These are phyloP conservation scores for Terrapene triunguis DNA, from an alignment of 2,113 vertebrate genomes.

Conservation along the genomic window DNA sequence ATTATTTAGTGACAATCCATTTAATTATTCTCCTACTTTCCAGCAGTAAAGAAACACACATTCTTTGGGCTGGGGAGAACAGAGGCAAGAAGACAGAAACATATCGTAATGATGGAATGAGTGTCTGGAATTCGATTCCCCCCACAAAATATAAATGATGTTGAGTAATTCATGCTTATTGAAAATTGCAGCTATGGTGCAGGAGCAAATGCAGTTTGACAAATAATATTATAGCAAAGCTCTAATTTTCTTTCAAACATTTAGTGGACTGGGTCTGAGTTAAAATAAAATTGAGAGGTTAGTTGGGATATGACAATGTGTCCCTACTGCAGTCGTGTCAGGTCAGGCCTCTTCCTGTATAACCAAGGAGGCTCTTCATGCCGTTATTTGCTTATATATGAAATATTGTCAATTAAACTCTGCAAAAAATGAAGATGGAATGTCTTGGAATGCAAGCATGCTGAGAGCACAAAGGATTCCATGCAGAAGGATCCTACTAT, in stretches of 20 bases:
- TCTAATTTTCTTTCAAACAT: background rate
- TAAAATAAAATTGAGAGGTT: background rate
- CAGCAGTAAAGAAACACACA: slow-evolving; percentile 35
- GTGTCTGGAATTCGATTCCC: background rate
- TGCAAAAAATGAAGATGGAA: slow-evolving; percentile 37
- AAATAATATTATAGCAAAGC: background rate
- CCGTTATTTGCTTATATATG: background rate
- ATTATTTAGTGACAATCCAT: slow-evolving; percentile 61
- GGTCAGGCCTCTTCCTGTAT: background rate
- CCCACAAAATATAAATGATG: background rate
- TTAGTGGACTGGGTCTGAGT: background rate
- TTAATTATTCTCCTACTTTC: slow-evolving; percentile 57
- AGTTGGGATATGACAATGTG: background rate
- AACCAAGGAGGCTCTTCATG: background rate
- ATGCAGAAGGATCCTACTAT: slow-evolving; percentile 39
- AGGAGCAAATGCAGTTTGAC: background rate
- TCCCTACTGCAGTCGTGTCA: background rate
- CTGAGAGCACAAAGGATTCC: slow-evolving; percentile 23
- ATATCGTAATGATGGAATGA: background rate
- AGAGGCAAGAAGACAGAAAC: background rate
- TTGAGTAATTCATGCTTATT: background rate
- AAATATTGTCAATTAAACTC: background rate
- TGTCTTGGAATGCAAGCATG: background rate
- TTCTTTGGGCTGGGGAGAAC: background rate
- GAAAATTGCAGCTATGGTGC: background rate